Base-by-base conservation (phyloP, 2,113 vertebrate genomes). In the Laticauda laticaudata region DNA sequence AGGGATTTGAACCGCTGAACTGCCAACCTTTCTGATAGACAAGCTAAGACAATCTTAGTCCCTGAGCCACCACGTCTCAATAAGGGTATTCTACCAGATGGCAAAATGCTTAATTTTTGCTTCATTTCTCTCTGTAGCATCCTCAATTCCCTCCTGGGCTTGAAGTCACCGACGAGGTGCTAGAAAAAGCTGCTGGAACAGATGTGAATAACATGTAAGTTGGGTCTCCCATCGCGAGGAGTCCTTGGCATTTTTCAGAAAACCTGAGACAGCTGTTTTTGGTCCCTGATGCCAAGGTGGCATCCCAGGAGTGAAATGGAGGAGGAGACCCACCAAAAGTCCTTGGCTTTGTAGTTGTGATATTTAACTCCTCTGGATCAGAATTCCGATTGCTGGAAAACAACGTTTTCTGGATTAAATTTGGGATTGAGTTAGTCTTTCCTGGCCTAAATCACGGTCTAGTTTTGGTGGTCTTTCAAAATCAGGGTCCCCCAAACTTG, bases 181-280 rank as follows among this genome's bases (percentile, higher is more conserved):
- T 99, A 95, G 99, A 99, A 94, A 99, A 98, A 64, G 97, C 98
- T 0, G 99, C 99, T 0, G 99, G 99, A 93, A 98, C 98, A 0
- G 99, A 99, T 5, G 97, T 99, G 94, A 99, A 99, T 95, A 99
- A 99, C 96, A 99, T 99, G 99, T 99, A 98, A 97, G 99, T 97
- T 51, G 24, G 14, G 0, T 29, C 75, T 15, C 5, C 11, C 39
- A 3, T 12, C 24, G 1, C 12, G 18, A 7, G 3, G 8, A 59
- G 51, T 45, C 69, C 54, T 51, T 45, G 54, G 61, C 53, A n/a
- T 8, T 0, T 15, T 89, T 6, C 12, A 61, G 1, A 0, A 0
- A 53, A 51, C 48, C 61, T 61, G 90, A 92, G 24, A 14, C n/a
- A 26, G 45, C 45, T 54, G 39, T 24, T 48, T 92, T 89, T 89